phyloP scores from a whole-genome alignment of 2,797 vertebrate genomes.

The Arctocebus calabarensis region DNA sequence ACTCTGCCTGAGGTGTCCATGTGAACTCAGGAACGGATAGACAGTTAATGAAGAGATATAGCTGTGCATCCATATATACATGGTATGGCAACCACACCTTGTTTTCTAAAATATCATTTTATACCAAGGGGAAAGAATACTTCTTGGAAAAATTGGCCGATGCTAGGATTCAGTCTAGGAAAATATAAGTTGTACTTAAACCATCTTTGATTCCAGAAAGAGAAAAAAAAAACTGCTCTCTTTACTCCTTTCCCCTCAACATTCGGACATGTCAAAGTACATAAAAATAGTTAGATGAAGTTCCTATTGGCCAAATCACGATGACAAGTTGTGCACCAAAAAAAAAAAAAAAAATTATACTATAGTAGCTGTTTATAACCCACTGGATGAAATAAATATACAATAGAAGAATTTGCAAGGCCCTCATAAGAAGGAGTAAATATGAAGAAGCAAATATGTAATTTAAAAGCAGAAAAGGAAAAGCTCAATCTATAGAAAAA shows the following conservation, averaged over 20 bases:
- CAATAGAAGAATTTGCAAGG: not conserved
- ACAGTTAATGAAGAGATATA: not conserved
- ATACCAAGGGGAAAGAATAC: not conserved
- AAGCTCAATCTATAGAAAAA: not conserved
- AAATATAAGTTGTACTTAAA: not conserved
- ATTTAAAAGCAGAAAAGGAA: not conserved
- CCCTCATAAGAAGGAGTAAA: not conserved
- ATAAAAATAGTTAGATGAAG: not conserved
- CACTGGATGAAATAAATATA: not conserved
- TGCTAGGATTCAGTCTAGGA: not conserved
- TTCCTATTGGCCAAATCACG: not conserved
- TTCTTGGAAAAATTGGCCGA: constrained; percentile 7
- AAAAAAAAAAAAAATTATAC: constrained; percentile 36
- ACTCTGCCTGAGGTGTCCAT: not conserved
- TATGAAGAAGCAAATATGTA: not conserved
- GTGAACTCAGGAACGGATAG: not conserved
- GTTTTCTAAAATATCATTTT: constrained; percentile 40
- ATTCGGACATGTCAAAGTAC: constrained; percentile 13
- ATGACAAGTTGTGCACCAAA: not conserved
- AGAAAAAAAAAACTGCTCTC: not conserved
- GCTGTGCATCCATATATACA: not conserved
- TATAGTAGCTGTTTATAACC: not conserved
- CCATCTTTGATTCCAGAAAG: not conserved
- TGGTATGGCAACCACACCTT: not conserved
- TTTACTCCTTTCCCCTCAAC: no score